Conservation (phyloP, 2,797 vertebrate species). For the Coendou prehensilis region DNA sequence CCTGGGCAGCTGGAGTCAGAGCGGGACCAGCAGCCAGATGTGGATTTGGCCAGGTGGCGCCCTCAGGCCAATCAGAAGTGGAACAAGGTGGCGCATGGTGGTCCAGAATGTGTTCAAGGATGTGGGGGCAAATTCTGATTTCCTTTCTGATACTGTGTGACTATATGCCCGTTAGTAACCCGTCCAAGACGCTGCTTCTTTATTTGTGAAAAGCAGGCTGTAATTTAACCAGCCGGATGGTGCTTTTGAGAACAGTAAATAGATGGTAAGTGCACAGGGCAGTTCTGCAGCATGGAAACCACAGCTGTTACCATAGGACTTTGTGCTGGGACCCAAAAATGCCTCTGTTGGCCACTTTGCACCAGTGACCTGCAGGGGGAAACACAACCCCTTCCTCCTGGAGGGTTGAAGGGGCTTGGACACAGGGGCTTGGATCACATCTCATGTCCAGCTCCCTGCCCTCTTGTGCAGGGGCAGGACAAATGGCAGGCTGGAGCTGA, state of each 20-base stretch:
- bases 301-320: not conserved
- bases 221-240: not conserved
- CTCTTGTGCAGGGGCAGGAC: fast-evolving
- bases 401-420: not conserved
- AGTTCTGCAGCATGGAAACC: not conserved
- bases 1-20: not conserved
- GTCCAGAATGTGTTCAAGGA: not conserved
- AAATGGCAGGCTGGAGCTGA: not conserved
- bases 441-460: not conserved
- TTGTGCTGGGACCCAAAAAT: not conserved
- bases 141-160: not conserved
- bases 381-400: not conserved
- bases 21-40: not conserved
- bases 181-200: not conserved
- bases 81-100: not conserved
- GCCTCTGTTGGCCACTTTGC: not conserved
- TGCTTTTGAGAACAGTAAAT: not conserved
- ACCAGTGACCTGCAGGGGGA: not conserved
- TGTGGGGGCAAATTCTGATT: not conserved
- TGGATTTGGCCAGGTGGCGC: not conserved
- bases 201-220: not conserved
- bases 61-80: not conserved
- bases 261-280: not conserved
- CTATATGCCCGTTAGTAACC: not conserved
- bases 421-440: not conserved